These are phyloP conservation scores for Drosophila carrolli DNA, from an alignment of 1,140 invertebrate genomes.

Conservation along the genomic window DNA sequence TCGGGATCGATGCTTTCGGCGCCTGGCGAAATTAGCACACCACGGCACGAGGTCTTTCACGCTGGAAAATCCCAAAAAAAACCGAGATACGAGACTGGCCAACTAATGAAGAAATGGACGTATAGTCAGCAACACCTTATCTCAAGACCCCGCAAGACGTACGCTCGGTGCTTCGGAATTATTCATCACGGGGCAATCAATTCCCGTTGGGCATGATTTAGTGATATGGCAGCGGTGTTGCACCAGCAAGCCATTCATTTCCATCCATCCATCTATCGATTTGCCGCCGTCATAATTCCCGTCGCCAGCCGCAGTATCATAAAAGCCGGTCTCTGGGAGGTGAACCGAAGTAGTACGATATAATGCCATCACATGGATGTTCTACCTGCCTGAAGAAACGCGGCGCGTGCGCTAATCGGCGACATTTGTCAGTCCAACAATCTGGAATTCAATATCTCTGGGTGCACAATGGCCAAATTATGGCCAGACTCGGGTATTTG, in stretches of 20 bases:
- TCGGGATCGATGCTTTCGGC: slow-evolving; percentile 17
- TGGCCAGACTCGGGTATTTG: slow-evolving; percentile 45
- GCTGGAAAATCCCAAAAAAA: slow-evolving; percentile 46
- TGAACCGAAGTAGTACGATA: neutral
- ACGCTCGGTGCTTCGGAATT: neutral
- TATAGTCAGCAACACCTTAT: slow-evolving; percentile 12
- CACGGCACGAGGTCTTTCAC: slow-evolving; percentile 42
- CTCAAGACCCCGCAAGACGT: neutral
- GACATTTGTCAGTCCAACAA: slow-evolving; percentile 6
- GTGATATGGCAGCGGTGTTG: slow-evolving; percentile 15
- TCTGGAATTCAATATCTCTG: neutral
- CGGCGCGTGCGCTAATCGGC: slow-evolving; percentile 56
- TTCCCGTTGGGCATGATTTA: slow-evolving; percentile 12
- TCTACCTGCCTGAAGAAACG: slow-evolving; percentile 47
- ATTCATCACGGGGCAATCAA: slow-evolving; percentile 37
- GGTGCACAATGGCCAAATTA: slow-evolving; percentile 55
- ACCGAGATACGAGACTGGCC: slow-evolving; percentile 15
- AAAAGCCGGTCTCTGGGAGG: slow-evolving; percentile 11
- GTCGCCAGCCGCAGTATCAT: slow-evolving; percentile 39
- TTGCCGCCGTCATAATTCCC: slow-evolving; percentile 42
- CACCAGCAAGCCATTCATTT: slow-evolving; percentile 3
- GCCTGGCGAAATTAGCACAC: slow-evolving; percentile 31
- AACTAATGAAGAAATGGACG: slow-evolving; percentile 11
- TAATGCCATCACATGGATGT: neutral
- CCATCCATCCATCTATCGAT: slow-evolving; percentile 17